Conservation (phyloP, 1,140 invertebrate species). For the Galleria mellonella region DNA sequence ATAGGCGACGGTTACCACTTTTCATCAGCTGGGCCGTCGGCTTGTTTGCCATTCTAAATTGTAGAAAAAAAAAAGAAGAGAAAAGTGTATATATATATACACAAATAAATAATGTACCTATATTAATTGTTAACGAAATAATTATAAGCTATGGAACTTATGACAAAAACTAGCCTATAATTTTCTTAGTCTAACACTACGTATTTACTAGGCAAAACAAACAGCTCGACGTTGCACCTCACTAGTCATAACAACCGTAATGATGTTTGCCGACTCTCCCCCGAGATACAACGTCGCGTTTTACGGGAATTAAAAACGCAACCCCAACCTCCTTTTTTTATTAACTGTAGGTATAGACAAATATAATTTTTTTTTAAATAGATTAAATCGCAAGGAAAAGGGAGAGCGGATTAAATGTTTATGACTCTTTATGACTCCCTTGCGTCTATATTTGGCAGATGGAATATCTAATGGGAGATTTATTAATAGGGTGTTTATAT, state of each 20-base stretch:
- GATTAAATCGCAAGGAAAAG: background rate
- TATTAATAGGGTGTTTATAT: too few species aligned
- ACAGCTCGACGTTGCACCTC: slow-evolving; percentile 11
- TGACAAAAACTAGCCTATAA: background rate
- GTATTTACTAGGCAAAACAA: slow-evolving; percentile 10
- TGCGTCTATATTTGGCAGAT: too few species aligned
- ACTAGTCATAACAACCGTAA: slow-evolving; percentile 21
- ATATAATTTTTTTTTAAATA: slow-evolving; percentile 8
- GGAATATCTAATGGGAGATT: background rate
- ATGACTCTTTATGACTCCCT: too few species aligned
- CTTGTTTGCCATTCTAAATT: too few species aligned
- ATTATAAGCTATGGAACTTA: too few species aligned
- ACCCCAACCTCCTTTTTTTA: slow-evolving; percentile 25
- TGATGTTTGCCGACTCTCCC: slow-evolving; percentile 54
- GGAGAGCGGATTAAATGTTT: too few species aligned
- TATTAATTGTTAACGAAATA: too few species aligned
- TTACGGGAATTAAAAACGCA: slow-evolving; percentile 58
- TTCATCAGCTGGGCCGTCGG: too few species aligned
- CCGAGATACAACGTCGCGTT: slow-evolving; percentile 43
- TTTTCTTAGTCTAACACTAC: background rate
- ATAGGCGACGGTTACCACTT: too few species aligned
- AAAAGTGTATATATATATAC: too few species aligned
- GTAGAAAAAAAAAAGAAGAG: too few species aligned
- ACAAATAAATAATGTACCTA: too few species aligned
- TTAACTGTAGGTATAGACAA: slow-evolving; percentile 18